Base-by-base conservation (phyloP, 2,113 vertebrate genomes). In the Clarias batrachus region DNA sequence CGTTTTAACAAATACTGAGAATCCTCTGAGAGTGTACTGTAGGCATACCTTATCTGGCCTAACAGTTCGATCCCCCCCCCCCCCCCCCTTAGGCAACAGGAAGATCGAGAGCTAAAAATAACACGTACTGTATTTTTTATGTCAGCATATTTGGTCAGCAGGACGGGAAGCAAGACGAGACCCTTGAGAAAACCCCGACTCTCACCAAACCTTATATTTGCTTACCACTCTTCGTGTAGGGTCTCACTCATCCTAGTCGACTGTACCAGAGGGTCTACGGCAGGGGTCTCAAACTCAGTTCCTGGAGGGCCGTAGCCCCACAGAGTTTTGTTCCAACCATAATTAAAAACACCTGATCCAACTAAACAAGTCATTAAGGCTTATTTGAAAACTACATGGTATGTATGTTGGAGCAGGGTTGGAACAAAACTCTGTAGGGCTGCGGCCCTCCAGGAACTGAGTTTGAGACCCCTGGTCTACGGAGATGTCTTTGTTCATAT, bases 401-500 rank as follows among this genome's bases (percentile, higher is more conserved):
- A n/a, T n/a, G n/a, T n/a, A n/a, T n/a, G n/a, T n/a, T n/a, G n/a
- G n/a, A n/a, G n/a, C n/a, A n/a, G n/a, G n/a, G n/a, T n/a, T n/a
- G n/a, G n/a, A n/a, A n/a, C n/a, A n/a, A n/a, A n/a, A n/a, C n/a
- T n/a, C n/a, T n/a, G n/a, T n/a, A n/a, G n/a, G n/a, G n/a, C n/a
- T n/a, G n/a, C n/a, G n/a, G n/a, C n/a, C n/a, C n/a, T n/a, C n/a
- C n/a, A n/a, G n/a, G n/a, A n/a, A n/a, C n/a, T n/a, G n/a, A n/a
- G n/a, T n/a, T n/a, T n/a, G n/a, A n/a, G n/a, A n/a, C n/a, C n/a
- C n/a, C n/a, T n/a, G 59, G 52, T 66, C 80, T 83, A 83, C 68
- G n/a, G 33, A 81, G 48, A 21, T 23, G 57, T 52, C 81, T 84
- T 89, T 87, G 70, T 85, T 57, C 83, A n/a, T 82, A 66, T 21